Conservation (phyloP, 1,140 invertebrate species). For the Acromyrmex charruanus region DNA sequence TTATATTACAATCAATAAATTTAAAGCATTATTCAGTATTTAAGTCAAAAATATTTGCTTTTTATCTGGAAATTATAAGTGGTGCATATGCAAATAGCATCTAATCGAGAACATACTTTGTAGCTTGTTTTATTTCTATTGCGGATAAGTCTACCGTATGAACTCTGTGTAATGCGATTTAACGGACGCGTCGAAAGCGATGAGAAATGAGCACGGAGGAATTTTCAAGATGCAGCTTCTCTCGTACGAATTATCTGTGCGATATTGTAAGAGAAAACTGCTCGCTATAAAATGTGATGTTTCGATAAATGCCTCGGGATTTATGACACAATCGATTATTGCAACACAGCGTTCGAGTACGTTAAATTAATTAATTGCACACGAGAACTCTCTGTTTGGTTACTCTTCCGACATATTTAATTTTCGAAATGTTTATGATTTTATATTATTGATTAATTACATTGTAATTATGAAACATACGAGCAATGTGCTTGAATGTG, state of each 20-base stretch:
- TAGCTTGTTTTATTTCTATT: constrained; percentile 43
- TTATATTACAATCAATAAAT: constrained; percentile 29
- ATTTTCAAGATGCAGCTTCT: constrained; percentile 19
- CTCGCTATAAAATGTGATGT: neutral
- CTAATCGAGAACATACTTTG: constrained; percentile 19
- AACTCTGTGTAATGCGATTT: constrained; percentile 53
- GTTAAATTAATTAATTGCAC: constrained; percentile 31
- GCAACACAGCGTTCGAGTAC: neutral
- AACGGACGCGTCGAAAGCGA: neutral
- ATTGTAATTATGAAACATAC: neutral
- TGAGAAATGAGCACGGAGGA: neutral
- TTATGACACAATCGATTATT: constrained; percentile 9
- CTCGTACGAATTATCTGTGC: neutral
- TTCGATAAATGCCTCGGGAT: neutral
- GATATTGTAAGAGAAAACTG: constrained; percentile 9
- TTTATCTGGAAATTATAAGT: constrained; percentile 25
- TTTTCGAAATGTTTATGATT: neutral
- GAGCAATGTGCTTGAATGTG: neutral
- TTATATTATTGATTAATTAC: constrained; percentile 15
- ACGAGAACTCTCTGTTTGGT: neutral
- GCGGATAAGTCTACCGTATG: constrained; percentile 32
- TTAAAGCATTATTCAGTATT: constrained; percentile 19
- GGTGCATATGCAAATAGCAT: neutral
- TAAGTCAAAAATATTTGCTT: constrained; percentile 29
- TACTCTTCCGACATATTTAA: neutral